Percentiles rank a stretch among this genome's conserved stretches.
Conservation (phyloP, 2,113 vertebrate species). For the Boulengeromyrus knoepffleri region DNA sequence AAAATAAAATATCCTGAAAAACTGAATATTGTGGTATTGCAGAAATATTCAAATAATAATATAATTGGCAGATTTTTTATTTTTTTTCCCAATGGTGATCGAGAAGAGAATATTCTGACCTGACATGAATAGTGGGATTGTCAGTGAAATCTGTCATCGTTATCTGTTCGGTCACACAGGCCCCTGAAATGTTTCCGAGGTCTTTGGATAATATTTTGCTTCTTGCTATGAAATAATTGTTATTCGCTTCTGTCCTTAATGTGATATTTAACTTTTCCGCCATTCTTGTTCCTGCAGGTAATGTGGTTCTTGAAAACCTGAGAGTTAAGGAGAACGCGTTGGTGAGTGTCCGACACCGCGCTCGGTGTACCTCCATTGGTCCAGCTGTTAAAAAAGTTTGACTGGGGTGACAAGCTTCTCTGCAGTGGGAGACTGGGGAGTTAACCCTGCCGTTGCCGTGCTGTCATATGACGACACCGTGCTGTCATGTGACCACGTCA, state of each 20-base stretch:
- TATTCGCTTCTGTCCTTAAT: not conserved
- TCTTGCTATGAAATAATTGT: not conserved
- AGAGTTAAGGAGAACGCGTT: conserved; percentile 90
- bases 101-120: not conserved
- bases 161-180: not conserved
- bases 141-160: not conserved
- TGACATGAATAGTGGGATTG: not conserved
- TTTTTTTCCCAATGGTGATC: not conserved
- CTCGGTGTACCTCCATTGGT: not conserved
- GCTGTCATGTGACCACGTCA: not conserved
- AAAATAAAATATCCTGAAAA: not conserved
- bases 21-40: not conserved
- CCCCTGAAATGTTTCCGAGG: not conserved
- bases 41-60: not conserved
- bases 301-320: conserved; percentile 90
- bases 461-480: not conserved
- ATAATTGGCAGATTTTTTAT: not conserved
- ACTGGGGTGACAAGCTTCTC: not conserved
- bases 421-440: too few species aligned
- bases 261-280: not conserved
- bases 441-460: too few species aligned
- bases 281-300: conserved; percentile 62
- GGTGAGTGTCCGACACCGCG: conserved; percentile 59
- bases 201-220: not conserved
- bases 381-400: not conserved